Evolutionary conservation across 2,797 vertebrate species (phyloP).

Genomic region (Malurus leucopterus): DNA sequence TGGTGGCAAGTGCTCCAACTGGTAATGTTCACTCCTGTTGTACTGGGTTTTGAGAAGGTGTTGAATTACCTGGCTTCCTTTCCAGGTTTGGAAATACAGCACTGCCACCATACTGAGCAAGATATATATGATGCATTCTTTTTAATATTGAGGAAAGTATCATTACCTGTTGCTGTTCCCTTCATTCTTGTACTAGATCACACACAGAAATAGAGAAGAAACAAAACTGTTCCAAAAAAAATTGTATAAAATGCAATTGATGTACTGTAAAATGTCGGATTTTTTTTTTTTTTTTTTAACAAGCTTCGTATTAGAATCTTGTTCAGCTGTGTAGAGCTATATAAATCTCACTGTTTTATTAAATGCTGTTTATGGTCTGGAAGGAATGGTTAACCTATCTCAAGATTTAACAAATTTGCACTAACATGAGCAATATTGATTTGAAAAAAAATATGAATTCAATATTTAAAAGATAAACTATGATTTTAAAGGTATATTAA

Average conservation of each 20-base stretch:
- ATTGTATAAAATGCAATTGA: conserved; percentile 53
- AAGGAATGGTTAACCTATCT: conserved; percentile 56
- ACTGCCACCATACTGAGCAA: not conserved
- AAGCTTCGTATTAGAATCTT: conserved; percentile 53
- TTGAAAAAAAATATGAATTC: conserved; percentile 16
- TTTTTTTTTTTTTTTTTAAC: conserved; percentile 40
- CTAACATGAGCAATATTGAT: conserved; percentile 41
- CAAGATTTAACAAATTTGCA: conserved; percentile 53
- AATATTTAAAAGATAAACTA: conserved; percentile 34
- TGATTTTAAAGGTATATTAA: conserved; percentile 54
- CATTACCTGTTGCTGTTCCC: conserved; percentile 23
- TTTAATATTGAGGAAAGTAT: conserved; percentile 27
- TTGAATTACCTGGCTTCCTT: conserved; percentile 26
- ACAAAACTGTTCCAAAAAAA: conserved; percentile 53
- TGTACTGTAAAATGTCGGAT: conserved; percentile 61
- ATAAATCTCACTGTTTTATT: conserved; percentile 50
- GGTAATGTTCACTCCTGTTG: conserved; percentile 12
- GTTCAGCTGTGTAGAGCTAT: conserved; percentile 55
- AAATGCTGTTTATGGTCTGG: conserved; percentile 51
- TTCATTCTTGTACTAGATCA: conserved; percentile 31
- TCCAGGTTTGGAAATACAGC: conserved; percentile 7
- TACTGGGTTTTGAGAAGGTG: conserved; percentile 15
- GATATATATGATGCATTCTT: conserved; percentile 11
- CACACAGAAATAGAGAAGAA: conserved; percentile 55
- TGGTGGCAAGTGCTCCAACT: conserved; percentile 1